Percentiles rank a stretch among this genome's conserved stretches.
phyloP scores from a whole-genome alignment of 1,140 invertebrate species.

The Homarus americanus region DNA sequence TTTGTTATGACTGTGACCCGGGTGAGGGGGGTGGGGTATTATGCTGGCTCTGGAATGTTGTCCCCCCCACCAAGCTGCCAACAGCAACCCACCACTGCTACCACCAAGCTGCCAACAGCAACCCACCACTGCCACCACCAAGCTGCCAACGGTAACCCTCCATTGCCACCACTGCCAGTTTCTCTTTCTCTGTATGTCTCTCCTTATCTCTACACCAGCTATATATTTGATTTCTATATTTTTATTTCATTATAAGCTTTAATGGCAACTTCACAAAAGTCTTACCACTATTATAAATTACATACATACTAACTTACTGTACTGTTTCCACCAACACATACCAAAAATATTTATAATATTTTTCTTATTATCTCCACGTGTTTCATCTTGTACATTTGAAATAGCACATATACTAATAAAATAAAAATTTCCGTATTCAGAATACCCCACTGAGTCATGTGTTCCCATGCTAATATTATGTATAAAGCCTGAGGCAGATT shows the following conservation, averaged over 20 bases:
- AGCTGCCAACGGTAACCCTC: constrained; percentile 16
- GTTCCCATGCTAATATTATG: not conserved
- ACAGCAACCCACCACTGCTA: constrained; percentile 4
- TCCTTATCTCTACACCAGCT: not conserved
- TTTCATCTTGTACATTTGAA: not conserved
- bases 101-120: not conserved
- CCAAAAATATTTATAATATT: not conserved
- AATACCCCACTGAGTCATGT: not conserved
- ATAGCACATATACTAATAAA: not conserved
- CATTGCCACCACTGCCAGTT: constrained; percentile 9
- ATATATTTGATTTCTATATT: not conserved
- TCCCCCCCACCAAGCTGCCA: constrained; percentile 66
- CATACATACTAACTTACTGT: not conserved
- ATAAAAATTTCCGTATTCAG: not conserved
- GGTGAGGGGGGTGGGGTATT: constrained; percentile 68
- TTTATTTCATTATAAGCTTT: not conserved
- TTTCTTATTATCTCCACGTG: not conserved
- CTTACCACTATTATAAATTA: not conserved
- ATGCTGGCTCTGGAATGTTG: constrained; percentile 72
- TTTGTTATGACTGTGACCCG: constrained; percentile 70
- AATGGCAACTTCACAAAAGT: not conserved
- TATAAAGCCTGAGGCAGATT: not conserved
- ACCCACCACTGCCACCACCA: constrained; percentile 22
- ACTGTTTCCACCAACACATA: not conserved
- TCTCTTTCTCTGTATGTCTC: not conserved